A percentile compares a stretch with the other conserved stretches of the same genome.
Conservation (phyloP, 53 echinoderm and acorn worm species). For the Henricia sp. region DNA sequence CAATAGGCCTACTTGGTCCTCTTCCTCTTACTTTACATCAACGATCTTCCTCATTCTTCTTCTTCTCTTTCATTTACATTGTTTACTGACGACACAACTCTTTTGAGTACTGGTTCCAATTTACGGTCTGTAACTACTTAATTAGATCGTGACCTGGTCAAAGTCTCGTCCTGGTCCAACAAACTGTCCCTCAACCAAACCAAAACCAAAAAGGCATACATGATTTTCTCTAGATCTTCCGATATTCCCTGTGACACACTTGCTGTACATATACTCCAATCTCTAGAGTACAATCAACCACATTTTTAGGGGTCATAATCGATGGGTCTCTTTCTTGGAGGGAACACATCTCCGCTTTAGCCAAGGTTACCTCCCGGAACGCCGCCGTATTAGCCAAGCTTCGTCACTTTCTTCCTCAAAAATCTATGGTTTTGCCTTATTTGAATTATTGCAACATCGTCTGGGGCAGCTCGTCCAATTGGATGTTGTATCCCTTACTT, state of each 20-base stretch:
- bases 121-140: not conserved
- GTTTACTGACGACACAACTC: slow-evolving; percentile 22
- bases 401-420: not conserved
- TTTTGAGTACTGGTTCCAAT: not conserved
- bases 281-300: slow-evolving; percentile 1
- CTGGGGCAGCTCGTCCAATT: not conserved
- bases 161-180: slow-evolving; percentile 10
- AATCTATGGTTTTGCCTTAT: not conserved
- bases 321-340: no score
- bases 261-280: not conserved
- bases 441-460: slow-evolving; percentile 28
- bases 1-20: slow-evolving; percentile 24
- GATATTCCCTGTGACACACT: not conserved
- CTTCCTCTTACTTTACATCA: not conserved
- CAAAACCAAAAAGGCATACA: slow-evolving; percentile 25
- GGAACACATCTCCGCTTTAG: not conserved
- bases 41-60: not conserved
- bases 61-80: not conserved
- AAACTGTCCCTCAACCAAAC: not conserved
- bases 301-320: slow-evolving; percentile 2
- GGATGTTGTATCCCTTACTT: not conserved
- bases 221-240: not conserved
- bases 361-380: not conserved
- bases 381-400: not conserved
- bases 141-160: not conserved